Evolutionary conservation across 92 coral and sea anemone genomes (phyloP).

Genomic region (Virgularia gustaviana): DNA sequence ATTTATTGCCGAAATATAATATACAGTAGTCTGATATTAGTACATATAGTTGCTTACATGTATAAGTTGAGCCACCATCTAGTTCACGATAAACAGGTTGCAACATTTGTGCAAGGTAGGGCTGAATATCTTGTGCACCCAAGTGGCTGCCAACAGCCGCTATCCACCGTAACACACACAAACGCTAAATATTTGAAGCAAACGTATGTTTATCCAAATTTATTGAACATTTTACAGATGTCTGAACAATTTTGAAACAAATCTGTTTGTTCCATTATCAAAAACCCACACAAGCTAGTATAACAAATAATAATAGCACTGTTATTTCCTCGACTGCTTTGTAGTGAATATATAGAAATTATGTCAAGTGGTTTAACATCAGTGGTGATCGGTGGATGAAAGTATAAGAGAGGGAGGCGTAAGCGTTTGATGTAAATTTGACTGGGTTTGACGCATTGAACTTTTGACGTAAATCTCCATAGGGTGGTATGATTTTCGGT

Average conservation of each 20-base stretch:
- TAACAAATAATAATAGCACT: no score
- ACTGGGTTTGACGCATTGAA: no score
- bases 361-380: no score
- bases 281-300: no score
- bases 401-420: no score
- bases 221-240: background rate
- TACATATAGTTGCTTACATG: conserved; percentile 64
- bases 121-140: conserved; percentile 61
- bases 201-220: background rate
- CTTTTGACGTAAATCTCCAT: no score
- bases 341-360: no score
- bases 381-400: no score
- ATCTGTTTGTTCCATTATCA: background rate
- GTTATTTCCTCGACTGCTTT: no score
- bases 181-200: conserved; percentile 50
- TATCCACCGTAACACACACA: conserved; percentile 82
- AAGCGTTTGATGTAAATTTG: no score
- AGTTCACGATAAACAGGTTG: conserved; percentile 83
- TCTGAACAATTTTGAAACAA: background rate
- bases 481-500: no score
- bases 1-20: background rate
- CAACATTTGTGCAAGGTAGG: conserved; percentile 62
- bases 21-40: background rate
- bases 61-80: conserved; percentile 63
- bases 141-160: conserved; percentile 78